phyloP scores from a whole-genome alignment of 2,888 invertebrate species.

The Pseudanteris insignis region DNA sequence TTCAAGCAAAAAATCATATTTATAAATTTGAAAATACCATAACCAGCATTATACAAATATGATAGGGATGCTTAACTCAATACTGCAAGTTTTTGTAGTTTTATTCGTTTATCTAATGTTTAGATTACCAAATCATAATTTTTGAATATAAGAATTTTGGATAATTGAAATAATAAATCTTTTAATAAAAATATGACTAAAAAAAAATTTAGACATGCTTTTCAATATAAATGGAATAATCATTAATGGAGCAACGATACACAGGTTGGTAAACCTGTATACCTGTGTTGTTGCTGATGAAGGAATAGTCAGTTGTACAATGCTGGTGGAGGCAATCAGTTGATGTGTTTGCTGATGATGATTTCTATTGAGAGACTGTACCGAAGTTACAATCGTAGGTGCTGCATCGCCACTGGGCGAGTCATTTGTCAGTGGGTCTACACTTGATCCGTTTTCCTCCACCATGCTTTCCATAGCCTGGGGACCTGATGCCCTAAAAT shows the following conservation, averaged over 20 bases:
- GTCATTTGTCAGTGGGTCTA: constrained; percentile 70
- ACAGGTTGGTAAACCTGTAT: constrained; percentile 60
- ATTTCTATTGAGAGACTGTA: constrained; percentile 67
- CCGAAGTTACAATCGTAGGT: constrained; percentile 71
- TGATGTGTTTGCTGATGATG: constrained; percentile 67
- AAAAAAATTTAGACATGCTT: constrained; percentile 22
- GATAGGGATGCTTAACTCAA: too few relatives aligned
- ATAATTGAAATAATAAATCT: too few relatives aligned
- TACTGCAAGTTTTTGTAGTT: too few relatives aligned
- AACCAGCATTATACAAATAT: constrained; percentile 63
- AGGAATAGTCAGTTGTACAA: constrained; percentile 86
- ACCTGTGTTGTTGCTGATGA: constrained; percentile 62
- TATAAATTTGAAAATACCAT: constrained; percentile 26
- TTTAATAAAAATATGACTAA: too few relatives aligned
- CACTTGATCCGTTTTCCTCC: constrained; percentile 84
- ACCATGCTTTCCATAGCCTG: constrained; percentile 89
- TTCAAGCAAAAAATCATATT: not conserved
- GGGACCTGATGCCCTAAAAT: constrained; percentile 71
- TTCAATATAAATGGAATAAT: constrained; percentile 29
- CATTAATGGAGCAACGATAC: constrained; percentile 55
- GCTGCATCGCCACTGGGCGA: constrained; percentile 68
- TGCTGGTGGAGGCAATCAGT: constrained; percentile 74
- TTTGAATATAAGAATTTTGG: too few relatives aligned
- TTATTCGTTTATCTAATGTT: too few relatives aligned
- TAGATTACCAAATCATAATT: too few relatives aligned